Evolutionary conservation across 2,113 vertebrate species (phyloP).

Genomic region (Heptranchias perlo): DNA sequence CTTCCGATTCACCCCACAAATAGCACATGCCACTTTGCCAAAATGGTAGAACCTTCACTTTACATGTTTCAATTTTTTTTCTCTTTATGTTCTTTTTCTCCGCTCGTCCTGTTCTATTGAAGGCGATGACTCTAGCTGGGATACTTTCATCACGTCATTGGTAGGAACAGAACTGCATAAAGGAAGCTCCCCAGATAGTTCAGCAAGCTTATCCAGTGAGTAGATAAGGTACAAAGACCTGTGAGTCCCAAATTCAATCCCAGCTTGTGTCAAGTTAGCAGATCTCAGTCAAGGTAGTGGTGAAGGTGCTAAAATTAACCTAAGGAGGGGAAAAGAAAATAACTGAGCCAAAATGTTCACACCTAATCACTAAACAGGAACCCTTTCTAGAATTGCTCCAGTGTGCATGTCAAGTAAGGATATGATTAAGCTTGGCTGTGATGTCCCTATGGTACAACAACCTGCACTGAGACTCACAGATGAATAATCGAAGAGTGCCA

Average conservation of each 20-base stretch:
- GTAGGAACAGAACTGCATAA: neutral
- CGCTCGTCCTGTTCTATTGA: neutral
- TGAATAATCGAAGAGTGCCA: neutral
- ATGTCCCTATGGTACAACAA: neutral
- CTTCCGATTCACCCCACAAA: neutral
- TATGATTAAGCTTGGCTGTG: neutral
- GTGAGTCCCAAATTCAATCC: neutral
- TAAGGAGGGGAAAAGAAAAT: neutral
- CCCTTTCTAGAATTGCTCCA: neutral
- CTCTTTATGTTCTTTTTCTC: neutral
- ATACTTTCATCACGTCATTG: neutral
- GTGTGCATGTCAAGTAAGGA: neutral
- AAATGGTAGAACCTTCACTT: neutral
- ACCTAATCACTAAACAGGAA: neutral
- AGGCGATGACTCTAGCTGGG: neutral
- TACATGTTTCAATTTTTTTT: neutral
- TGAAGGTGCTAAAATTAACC: neutral
- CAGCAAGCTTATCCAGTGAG: neutral
- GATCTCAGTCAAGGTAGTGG: neutral
- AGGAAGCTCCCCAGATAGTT: neutral
- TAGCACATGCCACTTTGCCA: neutral
- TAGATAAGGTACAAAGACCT: neutral
- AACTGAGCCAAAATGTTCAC: neutral
- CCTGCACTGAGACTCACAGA: neutral
- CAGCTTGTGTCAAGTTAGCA: neutral